Base-by-base conservation (phyloP, 2,888 invertebrate genomes). In the Cataglyphis altisquamis region DNA sequence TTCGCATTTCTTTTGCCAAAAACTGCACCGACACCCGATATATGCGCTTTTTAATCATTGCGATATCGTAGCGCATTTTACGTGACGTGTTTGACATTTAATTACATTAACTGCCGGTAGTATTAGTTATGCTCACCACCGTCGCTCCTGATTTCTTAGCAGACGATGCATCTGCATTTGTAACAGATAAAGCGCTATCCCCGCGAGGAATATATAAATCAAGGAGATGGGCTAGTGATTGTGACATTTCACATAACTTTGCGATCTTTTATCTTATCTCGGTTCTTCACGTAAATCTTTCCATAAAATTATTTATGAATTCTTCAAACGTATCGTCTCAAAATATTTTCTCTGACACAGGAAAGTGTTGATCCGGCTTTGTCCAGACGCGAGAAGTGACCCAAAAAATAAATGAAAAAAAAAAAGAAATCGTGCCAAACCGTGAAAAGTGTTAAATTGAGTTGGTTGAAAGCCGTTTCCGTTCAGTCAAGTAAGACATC, bases 71-170 rank as follows among this genome's bases (percentile, higher is more conserved):
- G 18, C 3, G 0, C 18, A 41, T 70, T 2, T 45, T 45, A 60
- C 60, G 78, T 72, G 36, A 70, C 72, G 36, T 9, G 45, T 57
- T 60, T 80, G 78, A 80, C 78, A 80, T 80, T 80, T 72, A 70
- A 60, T 60, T 67, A 60, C 45, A 45, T 36, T 60, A 80, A 55
- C 60, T 60, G 45, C 32, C 45, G 60, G 12, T 10, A 80, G 57
- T 9, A 77, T 70, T 70, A 80, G 21, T 72, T 80, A 80, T 72
- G 45, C 60, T 60, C 60, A 25, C 39, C 39, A 64, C 45, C 55
- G 15, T 60, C 12, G 72, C 45, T 72, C 12, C 25, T 72, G 60
- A 72, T 80, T 48, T 80, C 12, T 2, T 39, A 36, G 60, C 45
- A 12, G 5, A n/a, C 21, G n/a, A 64, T 25, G 10, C 32, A 48